Evolutionary conservation across 2,797 vertebrate genomes (phyloP), one percentile per base, ranked within the genome.

Genomic region (Synanceia verrucosa): DNA sequence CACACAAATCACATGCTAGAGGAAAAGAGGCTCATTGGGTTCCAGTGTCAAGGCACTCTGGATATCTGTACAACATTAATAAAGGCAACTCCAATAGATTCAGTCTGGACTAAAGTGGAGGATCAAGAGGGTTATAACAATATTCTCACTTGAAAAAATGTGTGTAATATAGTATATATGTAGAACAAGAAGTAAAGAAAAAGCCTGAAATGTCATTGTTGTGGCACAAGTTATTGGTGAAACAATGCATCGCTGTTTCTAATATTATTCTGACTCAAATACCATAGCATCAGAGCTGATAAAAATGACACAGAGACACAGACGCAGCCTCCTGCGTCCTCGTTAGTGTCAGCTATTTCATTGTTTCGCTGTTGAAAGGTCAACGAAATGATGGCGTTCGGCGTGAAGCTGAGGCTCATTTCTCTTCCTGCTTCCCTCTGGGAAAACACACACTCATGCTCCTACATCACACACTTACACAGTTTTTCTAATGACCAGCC

Each of bases 361-460:
- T 70, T 19, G 69, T 86, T 79, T 81, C 70, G 66, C 64, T 31
- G 60, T 12, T 57, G 46, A 89, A 88, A 89, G 84, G 84, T 90
- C 87, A 86, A 62, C 52, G 8, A 67, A 9, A 57, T 37, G 76
- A 86, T 78, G 72, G 61, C 79, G 68, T 78, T 47, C 18, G 31
- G 58, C 14, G 65, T 39, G 14, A 43, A 63, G 81, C 76, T 4
- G 55, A 65, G 76, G 67, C 65, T 80, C 62, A 64, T 76, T 74
- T 33, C 58, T 86, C 66, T 68, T 18, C 0, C 51, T 31, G 65
- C 60, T 55, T 57, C 47, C 69, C 70, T 65, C 47, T 5, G 57
- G 70, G 72, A 51, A 52, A 74, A 64, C 2, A 13, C n/a, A 60
- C 21, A 3, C 41, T 61, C 71, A 48, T 36, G 41, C 29, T 29